Conservation (phyloP, 2,113 vertebrate species). For the Rhynchomys soricoides region DNA sequence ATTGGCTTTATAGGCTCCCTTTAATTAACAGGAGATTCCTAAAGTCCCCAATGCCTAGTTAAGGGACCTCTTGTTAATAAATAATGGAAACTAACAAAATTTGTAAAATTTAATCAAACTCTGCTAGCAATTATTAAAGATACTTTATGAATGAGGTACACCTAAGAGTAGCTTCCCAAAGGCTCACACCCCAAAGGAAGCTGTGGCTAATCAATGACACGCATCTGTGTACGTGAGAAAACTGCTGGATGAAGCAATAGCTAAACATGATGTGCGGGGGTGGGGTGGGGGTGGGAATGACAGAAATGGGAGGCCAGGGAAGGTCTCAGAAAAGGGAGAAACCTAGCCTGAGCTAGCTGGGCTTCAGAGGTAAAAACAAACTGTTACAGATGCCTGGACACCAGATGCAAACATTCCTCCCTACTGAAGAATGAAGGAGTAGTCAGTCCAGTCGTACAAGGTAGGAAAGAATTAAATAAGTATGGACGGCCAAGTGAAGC, state of each 20-base stretch:
- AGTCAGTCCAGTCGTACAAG: neutral
- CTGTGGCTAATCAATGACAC: neutral
- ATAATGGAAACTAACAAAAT: neutral
- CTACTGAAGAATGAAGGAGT: neutral
- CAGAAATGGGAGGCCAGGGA: neutral
- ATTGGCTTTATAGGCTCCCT: neutral
- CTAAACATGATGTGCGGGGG: neutral
- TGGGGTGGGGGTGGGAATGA: too few species aligned
- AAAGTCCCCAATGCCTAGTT: neutral
- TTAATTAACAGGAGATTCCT: slow-evolving; percentile 24
- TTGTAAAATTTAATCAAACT: slow-evolving; percentile 42
- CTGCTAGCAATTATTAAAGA: slow-evolving; percentile 11
- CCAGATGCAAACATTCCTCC: neutral
- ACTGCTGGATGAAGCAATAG: neutral
- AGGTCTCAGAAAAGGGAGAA: neutral
- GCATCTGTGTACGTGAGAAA: neutral
- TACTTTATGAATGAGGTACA: neutral
- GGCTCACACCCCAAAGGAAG: neutral
- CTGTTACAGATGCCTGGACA: neutral
- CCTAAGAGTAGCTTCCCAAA: neutral
- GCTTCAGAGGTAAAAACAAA: neutral
- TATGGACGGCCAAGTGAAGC: neutral
- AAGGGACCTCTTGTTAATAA: neutral
- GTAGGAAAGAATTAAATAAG: neutral
- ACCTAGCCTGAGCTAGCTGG: neutral